Base-by-base conservation (phyloP, 2,888 invertebrate genomes). In the Drosophila maculinotata region DNA sequence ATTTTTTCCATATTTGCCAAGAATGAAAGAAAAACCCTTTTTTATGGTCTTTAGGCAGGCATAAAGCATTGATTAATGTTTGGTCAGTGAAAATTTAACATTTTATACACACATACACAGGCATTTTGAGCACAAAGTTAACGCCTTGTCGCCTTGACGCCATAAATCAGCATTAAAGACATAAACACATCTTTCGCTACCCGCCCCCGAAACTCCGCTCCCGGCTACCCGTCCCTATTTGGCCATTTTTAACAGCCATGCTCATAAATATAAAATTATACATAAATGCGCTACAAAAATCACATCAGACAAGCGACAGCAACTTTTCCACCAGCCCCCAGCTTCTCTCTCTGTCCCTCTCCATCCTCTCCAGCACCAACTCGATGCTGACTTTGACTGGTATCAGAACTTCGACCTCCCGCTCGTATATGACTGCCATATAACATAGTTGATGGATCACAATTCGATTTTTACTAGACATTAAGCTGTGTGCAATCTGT, bases 391-490 rank as follows among this genome's bases (percentile, higher is more conserved):
- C 60, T 53, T 66, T 48, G 42, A 36, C 23, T 52, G 62, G 9
- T 41, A 49, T 23, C 35, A 20, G 36, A 45, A 56, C 47, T 59
- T 44, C 49, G 69, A 79, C 60, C 67, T 68, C 66, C 33, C 57
- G 58, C 44, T 59, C 74, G 38, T 47, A 51, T 58, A 68, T 76
- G 63, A 48, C 66, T 59, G 58, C 26, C 60, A 69, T 69, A 75
- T 64, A 72, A 63, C 71, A 76, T 76, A 79, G 83, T 84, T 76
- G 73, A 83, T 83, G 82, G 82, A 83, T 84, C 67, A 64, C 84
- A 78, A 76, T 83, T 84, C 83, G 82, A 84, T 84, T 82, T 82
- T 84, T 84, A 83, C 76, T 82, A 78, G 82, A 83, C 82, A 83
- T 84, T 82, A 84, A 82, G 76, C 82, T 83, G 65, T 62, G 49